A percentile compares a stretch with the other conserved stretches of the same genome.
These are phyloP conservation scores for Ecdyonurus torrentis DNA, from an alignment of 2,888 invertebrate genomes.

Conservation along the genomic window DNA sequence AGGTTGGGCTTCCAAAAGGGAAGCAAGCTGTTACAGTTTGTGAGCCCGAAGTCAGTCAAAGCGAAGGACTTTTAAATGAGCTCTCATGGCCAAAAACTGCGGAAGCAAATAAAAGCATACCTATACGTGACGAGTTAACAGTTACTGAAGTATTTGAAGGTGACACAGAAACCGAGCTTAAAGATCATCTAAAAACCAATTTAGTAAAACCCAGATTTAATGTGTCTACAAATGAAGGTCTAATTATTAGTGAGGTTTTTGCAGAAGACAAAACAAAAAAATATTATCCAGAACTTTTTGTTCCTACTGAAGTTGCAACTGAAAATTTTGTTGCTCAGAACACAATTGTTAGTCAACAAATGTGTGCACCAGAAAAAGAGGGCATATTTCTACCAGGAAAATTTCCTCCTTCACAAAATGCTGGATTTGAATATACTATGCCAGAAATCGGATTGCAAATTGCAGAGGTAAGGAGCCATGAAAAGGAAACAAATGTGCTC, in stretches of 20 bases:
- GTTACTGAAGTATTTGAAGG: conserved; percentile 47
- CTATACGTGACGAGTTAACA: conserved; percentile 22
- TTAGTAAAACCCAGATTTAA: conserved; percentile 40
- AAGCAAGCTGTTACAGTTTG: conserved; percentile 42
- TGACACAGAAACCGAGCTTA: conserved; percentile 39
- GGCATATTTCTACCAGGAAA: conserved; percentile 39
- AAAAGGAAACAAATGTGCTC: conserved; percentile 43
- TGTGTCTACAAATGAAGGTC: conserved; percentile 42
- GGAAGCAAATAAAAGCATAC: conserved; percentile 27
- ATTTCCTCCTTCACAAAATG: conserved; percentile 41
- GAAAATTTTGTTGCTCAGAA: conserved; percentile 45
- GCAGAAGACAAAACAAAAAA: conserved; percentile 56
- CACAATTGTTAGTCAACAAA: conserved; percentile 42
- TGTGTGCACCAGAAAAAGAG: conserved; percentile 50
- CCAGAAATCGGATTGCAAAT: conserved; percentile 39
- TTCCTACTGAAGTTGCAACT: conserved; percentile 58
- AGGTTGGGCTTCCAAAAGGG: background rate
- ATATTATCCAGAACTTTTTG: conserved; percentile 60
- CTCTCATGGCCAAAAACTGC: conserved; percentile 29
- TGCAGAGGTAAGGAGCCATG: conserved; percentile 37
- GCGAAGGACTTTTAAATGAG: conserved; percentile 39
- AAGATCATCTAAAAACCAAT: conserved; percentile 28
- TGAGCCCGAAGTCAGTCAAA: conserved; percentile 40
- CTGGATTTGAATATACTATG: conserved; percentile 34
- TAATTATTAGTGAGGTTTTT: conserved; percentile 48